Percentiles rank a stretch among this genome's conserved stretches.
Conservation (phyloP, 35 echinoderm and acorn worm genomes). For the Apostichopus californicus region DNA sequence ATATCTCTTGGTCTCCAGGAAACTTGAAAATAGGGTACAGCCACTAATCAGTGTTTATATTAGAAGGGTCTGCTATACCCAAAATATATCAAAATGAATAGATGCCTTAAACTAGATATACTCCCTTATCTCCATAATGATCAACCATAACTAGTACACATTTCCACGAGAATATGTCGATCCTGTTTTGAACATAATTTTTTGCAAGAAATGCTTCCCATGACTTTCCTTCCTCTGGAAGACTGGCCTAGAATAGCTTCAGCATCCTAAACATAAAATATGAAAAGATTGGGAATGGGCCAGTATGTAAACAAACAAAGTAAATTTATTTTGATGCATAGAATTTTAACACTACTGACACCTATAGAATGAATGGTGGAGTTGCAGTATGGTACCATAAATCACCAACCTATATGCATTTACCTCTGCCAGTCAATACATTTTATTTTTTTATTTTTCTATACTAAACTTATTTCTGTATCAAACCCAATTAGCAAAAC, state of each 20-base stretch:
- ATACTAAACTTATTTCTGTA: too few species aligned
- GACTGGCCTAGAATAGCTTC: not conserved
- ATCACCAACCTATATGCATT: not conserved
- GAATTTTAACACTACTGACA: not conserved
- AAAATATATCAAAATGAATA: not conserved
- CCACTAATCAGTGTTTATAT: not conserved
- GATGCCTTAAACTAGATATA: not conserved
- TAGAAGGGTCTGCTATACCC: not conserved
- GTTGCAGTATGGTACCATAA: too few species aligned
- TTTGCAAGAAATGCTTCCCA: not conserved
- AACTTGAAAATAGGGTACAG: not conserved
- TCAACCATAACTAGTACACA: not conserved
- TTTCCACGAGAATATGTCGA: slow-evolving; percentile 26
- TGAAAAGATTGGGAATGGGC: not conserved
- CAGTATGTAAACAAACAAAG: not conserved
- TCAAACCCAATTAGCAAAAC: not conserved
- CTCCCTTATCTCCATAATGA: slow-evolving; percentile 21
- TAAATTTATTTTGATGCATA: not conserved
- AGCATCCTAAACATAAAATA: not conserved
- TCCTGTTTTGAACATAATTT: slow-evolving; percentile 17
- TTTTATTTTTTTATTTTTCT: not conserved
- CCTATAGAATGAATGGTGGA: too few species aligned
- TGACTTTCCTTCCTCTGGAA: slow-evolving; percentile 26
- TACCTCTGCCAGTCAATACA: not conserved
- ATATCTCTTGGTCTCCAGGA: too few species aligned